Base-by-base conservation (phyloP, 2,888 invertebrate species). In the Dione juno region DNA sequence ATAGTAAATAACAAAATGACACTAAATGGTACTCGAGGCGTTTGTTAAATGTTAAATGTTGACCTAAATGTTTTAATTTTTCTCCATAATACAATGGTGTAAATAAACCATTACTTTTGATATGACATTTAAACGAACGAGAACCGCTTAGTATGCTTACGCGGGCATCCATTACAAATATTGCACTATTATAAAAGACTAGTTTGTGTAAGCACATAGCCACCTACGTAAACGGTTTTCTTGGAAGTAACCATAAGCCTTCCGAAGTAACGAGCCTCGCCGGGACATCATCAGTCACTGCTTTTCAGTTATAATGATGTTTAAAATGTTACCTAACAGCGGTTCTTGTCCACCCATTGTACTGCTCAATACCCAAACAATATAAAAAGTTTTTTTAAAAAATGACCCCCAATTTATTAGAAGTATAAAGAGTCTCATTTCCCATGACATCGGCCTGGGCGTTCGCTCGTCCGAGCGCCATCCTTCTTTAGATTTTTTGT, bases 271-370 rank as follows among this genome's bases (percentile, higher is more conserved):
- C 81, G 80, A 81, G 79, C 74, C 66, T 74, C 71, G 59, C 70
- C 71, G 77, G 66, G 70, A 73, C 78, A 86, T 83, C 88, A 92
- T 92, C 91, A 90, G 83, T 92, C 92, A 92, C 81, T 76, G 82
- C 85, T 87, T 88, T 90, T 89, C 89, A 91, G 86, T 90, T 92
- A 93, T 93, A 93, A 93, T 92, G 93, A 93, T 93, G 92, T 93
- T 91, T 89, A 90, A 89, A 90, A 91, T 86, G 90, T 92, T 87
- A 88, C 91, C 84, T 89, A 92, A 92, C 90, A 90, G 88, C 80
- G 86, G 82, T 84, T 86, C 87, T 84, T 93, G 92, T 92, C 91
- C 90, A 88, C 90, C 92, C 90, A 92, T 92, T 93, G 92, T 92
- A 90, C 76, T 81, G 83, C 84, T 87, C 89, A 85, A 87, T 90